Conservation (phyloP, 2,797 vertebrate genomes). For the Vultur gryphus region DNA sequence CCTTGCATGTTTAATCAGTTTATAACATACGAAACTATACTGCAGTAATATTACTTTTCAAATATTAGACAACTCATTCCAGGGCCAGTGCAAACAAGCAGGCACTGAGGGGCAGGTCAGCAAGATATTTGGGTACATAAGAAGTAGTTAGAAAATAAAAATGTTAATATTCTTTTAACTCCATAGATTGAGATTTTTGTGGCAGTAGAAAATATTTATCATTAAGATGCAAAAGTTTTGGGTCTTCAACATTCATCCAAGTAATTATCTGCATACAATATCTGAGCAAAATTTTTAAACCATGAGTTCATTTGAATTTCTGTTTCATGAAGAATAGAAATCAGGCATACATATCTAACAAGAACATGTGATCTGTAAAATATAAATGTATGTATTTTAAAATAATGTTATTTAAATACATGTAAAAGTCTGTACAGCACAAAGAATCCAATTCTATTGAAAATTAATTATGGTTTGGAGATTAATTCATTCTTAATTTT, state of each 20-base stretch:
- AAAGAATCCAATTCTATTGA: neutral
- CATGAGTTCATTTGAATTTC: neutral
- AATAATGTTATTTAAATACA: neutral
- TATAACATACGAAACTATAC: neutral
- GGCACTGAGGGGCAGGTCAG: neutral
- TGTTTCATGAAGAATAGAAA: neutral
- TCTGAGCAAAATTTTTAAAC: neutral
- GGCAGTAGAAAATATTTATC: neutral
- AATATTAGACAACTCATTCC: neutral
- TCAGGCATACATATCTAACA: neutral
- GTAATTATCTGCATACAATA: neutral
- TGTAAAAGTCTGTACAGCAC: neutral
- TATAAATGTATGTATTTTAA: neutral
- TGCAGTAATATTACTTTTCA: neutral
- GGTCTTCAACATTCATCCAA: neutral
- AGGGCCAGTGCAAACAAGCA: neutral
- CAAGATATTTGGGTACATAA: neutral
- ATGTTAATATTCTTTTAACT: neutral
- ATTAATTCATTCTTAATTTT: neutral
- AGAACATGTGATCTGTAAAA: neutral
- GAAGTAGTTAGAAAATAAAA: neutral
- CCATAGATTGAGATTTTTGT: neutral
- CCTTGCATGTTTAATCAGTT: neutral
- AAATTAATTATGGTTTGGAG: neutral
- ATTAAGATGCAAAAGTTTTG: neutral